These are phyloP conservation scores for Andrena flavipes DNA, from an alignment of 2,888 invertebrate species.

Conservation along the genomic window DNA sequence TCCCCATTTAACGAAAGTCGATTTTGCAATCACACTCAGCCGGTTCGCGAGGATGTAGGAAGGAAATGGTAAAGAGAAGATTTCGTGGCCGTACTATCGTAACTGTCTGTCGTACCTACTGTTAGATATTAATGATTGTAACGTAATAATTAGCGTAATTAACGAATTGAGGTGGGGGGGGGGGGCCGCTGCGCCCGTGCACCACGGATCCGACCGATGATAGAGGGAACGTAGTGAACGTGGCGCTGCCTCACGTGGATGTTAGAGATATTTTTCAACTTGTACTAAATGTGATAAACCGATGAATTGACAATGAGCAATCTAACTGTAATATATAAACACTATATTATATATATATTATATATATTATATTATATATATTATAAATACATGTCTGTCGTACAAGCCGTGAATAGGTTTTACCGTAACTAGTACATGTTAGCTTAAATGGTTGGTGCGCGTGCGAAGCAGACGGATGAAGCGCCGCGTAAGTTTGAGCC, in stretches of 20 bases:
- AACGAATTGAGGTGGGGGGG: conserved; percentile 47
- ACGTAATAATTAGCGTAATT: conserved; percentile 68
- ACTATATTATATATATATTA: conserved; percentile 74
- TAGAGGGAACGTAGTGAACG: conserved; percentile 25
- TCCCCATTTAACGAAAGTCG: conserved; percentile 67
- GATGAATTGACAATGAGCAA: conserved; percentile 85
- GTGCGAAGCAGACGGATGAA: conserved; percentile 5
- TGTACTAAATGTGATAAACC: conserved; percentile 85
- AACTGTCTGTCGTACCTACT: conserved; percentile 80
- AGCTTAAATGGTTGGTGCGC: conserved; percentile 65
- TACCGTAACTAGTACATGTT: conserved; percentile 76
- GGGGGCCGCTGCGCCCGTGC: conserved; percentile 46
- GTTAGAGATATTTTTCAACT: conserved; percentile 85
- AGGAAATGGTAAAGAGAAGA: conserved; percentile 41
- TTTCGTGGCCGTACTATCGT: conserved; percentile 79
- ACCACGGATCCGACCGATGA: conserved; percentile 19
- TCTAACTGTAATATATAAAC: conserved; percentile 83
- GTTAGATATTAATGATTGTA: conserved; percentile 72
- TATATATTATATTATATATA: conserved; percentile 69
- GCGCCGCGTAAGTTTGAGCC: conserved; percentile 43
- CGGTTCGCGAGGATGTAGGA: conserved; percentile 55
- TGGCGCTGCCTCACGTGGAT: conserved; percentile 79
- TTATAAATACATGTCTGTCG: conserved; percentile 81
- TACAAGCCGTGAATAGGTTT: conserved; percentile 80
- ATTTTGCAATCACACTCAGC: conserved; percentile 79